Base-by-base conservation (phyloP, 1,140 invertebrate genomes). In the Drosophila sp. region DNA sequence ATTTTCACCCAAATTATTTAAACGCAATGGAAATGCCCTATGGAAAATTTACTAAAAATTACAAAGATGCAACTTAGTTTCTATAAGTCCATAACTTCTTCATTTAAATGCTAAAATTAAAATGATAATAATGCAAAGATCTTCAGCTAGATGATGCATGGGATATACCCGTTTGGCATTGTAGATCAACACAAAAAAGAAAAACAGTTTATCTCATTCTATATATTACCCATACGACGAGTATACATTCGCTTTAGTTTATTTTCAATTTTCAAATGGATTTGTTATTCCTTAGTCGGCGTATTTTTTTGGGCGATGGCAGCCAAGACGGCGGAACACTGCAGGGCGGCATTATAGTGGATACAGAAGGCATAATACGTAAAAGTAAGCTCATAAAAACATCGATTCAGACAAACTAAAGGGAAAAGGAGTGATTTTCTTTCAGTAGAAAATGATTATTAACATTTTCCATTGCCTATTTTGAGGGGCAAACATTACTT, bases 331-430 rank as follows among this genome's bases (percentile, higher is more conserved):
- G 67, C 35, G 25, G 3, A 44, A 74, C 80, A 7, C 72, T 91
- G 5, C 74, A 89, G 41, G 91, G 91, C 47, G 91, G 91, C 33
- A 91, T 92, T 57, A 67, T 92, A 23, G 91, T 92, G 33, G 78
- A 91, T 50, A 89, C 79, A 3, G 75, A 91, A 55, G 91, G 92
- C 17, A 91, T 85, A 50, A 91, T 92, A 8, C 61, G 78, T 32
- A 74, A 68, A 47, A 80, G 84, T 87, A 58, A 40, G 35, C 35
- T 17, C 17, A 17, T 17, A 17, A 17, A 17, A 17, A 17, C 17
- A 17, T 17, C 17, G 17, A 17, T 17, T 17, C 17, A 30, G 2
- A 30, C 30, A 27, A 27, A 1, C 4, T 17, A 25, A 2, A 6
- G 3, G 17, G 23, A 23, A 10, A 50, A 50, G 23, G 17, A 17